phyloP scores from a whole-genome alignment of 2,113 vertebrate genomes.

The Junco hyemalis region DNA sequence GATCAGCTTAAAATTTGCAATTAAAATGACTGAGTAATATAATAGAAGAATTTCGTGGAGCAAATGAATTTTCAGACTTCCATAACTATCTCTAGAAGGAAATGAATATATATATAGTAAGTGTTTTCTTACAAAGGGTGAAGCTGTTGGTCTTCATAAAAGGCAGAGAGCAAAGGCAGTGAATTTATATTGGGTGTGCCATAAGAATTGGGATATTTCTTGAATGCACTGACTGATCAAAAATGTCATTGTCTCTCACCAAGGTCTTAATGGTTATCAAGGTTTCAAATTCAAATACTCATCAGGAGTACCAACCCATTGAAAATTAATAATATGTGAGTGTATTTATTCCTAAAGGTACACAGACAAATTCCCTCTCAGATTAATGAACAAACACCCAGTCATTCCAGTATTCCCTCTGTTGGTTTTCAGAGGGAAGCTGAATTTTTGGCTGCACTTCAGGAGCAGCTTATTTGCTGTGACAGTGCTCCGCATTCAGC shows the following conservation, averaged over 20 bases:
- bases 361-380: background rate
- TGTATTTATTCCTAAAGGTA: background rate
- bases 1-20: conserved; percentile 43
- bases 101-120: background rate
- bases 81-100: background rate
- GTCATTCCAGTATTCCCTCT: background rate
- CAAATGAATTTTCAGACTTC: conserved; percentile 24
- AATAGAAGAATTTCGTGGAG: conserved; percentile 15
- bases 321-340: background rate
- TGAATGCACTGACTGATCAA: background rate
- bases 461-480: background rate
- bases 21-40: conserved; percentile 30
- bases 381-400: background rate
- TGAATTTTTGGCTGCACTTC: conserved; percentile 6
- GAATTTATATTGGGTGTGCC: background rate
- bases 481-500: background rate
- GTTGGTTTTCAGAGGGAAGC: background rate
- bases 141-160: background rate
- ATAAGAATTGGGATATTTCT: background rate
- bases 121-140: background rate
- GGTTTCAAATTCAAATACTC: background rate
- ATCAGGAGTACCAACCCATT: background rate
- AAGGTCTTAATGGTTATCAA: background rate
- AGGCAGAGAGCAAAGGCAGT: background rate
- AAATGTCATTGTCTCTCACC: background rate